Conservation (phyloP, 2,888 invertebrate species). For the Gerris lacustris region DNA sequence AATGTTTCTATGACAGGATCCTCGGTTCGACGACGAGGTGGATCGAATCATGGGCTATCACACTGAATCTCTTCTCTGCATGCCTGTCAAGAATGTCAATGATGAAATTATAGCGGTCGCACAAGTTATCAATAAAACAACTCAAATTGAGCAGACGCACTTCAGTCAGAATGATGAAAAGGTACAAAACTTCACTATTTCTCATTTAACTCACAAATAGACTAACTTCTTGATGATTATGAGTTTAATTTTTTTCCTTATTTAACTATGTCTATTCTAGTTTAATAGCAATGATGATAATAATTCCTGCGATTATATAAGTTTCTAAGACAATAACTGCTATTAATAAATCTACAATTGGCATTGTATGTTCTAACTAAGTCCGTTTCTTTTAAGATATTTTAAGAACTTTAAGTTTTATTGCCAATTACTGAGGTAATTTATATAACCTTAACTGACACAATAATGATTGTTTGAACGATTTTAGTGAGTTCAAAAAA, state of each 20-base stretch:
- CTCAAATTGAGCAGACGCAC: slow-evolving; percentile 33
- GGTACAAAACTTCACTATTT: slow-evolving; percentile 30
- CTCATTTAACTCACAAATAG: neutral
- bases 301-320: too few species aligned
- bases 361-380: too few species aligned
- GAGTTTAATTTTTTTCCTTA: neutral
- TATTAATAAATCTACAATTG: too few species aligned
- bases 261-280: too few species aligned
- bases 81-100: slow-evolving; percentile 37
- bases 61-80: slow-evolving; percentile 38
- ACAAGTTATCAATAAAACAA: slow-evolving; percentile 38
- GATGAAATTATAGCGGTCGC: slow-evolving; percentile 38
- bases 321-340: too few species aligned
- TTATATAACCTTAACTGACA: too few species aligned
- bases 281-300: too few species aligned
- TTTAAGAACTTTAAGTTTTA: too few species aligned
- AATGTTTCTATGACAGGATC: slow-evolving; percentile 35
- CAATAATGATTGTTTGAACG: too few species aligned
- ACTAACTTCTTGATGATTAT: neutral
- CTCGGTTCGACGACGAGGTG: slow-evolving; percentile 40
- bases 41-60: slow-evolving; percentile 40
- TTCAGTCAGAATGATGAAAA: slow-evolving; percentile 38
- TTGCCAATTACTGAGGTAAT: too few species aligned
- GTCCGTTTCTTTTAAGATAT: too few species aligned
- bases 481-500: too few species aligned